Evolutionary conservation across 1,140 invertebrate species (phyloP), one percentile per base, ranked within the genome.

Genomic region (Penaeus chinensis): DNA sequence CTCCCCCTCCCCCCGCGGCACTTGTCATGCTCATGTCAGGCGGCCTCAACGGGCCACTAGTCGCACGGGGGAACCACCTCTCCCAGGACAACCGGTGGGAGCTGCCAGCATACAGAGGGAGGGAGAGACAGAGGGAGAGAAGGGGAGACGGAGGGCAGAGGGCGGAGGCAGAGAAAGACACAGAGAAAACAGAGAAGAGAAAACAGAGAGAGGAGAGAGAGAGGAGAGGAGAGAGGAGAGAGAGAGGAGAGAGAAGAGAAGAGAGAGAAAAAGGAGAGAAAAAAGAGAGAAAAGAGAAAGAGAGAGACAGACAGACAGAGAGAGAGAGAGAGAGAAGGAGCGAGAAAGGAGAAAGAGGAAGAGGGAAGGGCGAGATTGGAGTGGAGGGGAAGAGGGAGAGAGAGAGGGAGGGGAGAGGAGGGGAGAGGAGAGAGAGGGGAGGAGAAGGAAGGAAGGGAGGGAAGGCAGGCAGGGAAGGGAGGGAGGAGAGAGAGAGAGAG

Each of bases 81-180:
- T 65, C 80, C 80, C 80, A 82, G 80, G 37, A 65, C 80, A 62
- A 82, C 80, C 80, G 47, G 63, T 82, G 47, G 83, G 83, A 76
- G 83, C 83, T 85, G 83, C 83, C 83, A 85, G 83, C 83, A 85
- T 37, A 32, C 32, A 32, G 11, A 18, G 27, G n/a, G 20, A 24
- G 27, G n/a, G 47, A n/a, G 27, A 54, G 27, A 54, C 1, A 54
- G 54, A 54, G 54, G 54, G 54, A 16, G 54, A 54, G 54, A 54
- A 54, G 54, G 54, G 54, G 54, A 54, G 54, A 54, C 10, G 54
- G 54, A 54, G 54, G 54, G 54, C 54, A 42, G 13, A 77, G 27
- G 27, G 27, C 20, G n/a, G 10, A 60, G 27, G 22, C n/a, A 47
- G 20, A 24, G 19, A 54, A 60, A 60, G 20, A 60, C 13, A 80